Evolutionary conservation across 1,140 invertebrate genomes (phyloP), one percentile per base, ranked within the genome.

Genomic region (Drosophila truncata): DNA sequence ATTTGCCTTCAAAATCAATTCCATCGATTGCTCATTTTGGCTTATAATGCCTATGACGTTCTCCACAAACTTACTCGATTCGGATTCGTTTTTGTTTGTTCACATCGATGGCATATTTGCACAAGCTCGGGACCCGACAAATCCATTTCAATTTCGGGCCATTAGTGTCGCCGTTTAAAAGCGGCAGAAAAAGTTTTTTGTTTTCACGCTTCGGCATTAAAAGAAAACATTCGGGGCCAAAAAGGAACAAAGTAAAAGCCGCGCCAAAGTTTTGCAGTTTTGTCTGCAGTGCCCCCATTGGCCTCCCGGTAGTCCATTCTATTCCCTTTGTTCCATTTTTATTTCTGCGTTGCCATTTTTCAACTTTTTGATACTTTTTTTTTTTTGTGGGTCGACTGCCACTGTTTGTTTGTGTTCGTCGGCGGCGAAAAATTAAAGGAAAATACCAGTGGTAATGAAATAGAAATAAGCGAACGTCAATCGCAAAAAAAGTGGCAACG

Each of bases 151-250:
- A 90, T 90, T 90, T 82, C 61, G 46, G 72, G 75, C 85, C 82
- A 90, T 90, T 90, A 90, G 81, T 80, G 86, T 73, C 82, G 74
- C 63, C 61, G 81, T 71, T 85, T 76, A 72, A 84, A 79, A 80
- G 58, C 65, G 62, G 49, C 23, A 50, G 71, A 71, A 80, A 83
- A 80, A 78, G 80, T 88, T 88, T 88, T 88, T 88, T 88, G 85
- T 88, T 88, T 88, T 88, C 84, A 90, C 85, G 85, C 85, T 78
- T 78, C 77, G 69, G 78, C 80, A 90, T 88, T 84, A 90, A 88
- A 87, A 88, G 83, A 80, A 88, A 88, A 88, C 83, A 87, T 73
- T 82, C 54, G 39, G 44, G 23, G 20, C 18, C 60, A 71, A 62
- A 72, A 59, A 59, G 60, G 55, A 63, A 52, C 63, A 41, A 31